Conservation (phyloP, 2,113 vertebrate species). For the Myxocyprinus asiaticus region DNA sequence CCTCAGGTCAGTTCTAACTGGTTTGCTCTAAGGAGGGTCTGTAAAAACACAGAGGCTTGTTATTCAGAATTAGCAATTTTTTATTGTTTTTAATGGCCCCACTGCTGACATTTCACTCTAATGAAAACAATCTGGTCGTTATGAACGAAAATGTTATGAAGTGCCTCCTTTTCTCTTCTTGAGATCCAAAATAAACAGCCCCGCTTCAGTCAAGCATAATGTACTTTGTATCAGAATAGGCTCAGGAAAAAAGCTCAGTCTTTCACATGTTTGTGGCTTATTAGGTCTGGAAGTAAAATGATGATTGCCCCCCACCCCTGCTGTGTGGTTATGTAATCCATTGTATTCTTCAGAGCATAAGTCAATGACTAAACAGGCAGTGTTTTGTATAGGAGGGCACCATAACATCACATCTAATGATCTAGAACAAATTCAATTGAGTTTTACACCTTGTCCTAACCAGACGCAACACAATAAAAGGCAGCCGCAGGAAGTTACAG, state of each 20-base stretch:
- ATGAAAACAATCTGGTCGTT: constrained; percentile 9
- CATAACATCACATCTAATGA: no score
- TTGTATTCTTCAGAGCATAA: constrained; percentile 14
- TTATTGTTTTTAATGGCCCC: constrained; percentile 49
- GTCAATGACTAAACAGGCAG: not conserved
- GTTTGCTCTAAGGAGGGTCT: not conserved
- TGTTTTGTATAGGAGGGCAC: no score
- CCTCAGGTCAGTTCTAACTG: not conserved
- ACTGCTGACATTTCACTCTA: constrained; percentile 30
- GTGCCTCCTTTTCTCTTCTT: not conserved
- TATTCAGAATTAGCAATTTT: constrained; percentile 31
- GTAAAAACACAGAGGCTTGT: constrained; percentile 25
- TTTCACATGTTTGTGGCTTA: not conserved
- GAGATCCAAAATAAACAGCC: constrained; percentile 13
- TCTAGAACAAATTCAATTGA: no score
- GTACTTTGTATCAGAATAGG: not conserved
- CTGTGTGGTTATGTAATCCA: constrained; percentile 23
- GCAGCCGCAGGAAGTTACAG: no score
- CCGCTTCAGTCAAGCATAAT: not conserved
- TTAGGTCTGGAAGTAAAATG: constrained; percentile 18
- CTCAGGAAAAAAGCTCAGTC: not conserved
- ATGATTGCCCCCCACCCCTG: not conserved
- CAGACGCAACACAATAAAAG: no score
- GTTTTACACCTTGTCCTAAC: no score
- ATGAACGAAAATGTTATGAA: constrained; percentile 39